Percentiles rank a stretch among this genome's conserved stretches.
Conservation (phyloP, 2,888 invertebrate species). For the Ferdinandea cuprea region DNA sequence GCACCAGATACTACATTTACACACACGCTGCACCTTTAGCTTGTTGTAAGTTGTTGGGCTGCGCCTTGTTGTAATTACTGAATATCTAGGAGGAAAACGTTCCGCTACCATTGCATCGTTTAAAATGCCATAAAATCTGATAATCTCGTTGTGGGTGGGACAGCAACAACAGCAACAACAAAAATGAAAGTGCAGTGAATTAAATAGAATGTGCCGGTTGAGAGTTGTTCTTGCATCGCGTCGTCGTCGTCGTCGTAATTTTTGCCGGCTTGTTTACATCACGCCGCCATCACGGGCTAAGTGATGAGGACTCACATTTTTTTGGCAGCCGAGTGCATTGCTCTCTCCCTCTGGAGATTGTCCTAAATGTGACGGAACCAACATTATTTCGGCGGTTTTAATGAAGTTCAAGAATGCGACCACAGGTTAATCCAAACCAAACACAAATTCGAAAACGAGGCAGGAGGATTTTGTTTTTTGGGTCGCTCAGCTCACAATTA, state of each 20-base stretch:
- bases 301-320: slow-evolving; percentile 11
- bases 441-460: slow-evolving; percentile 4
- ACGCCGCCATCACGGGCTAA: slow-evolving; percentile 9
- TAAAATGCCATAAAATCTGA: slow-evolving; percentile 62
- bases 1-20: neutral
- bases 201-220: slow-evolving; percentile 35
- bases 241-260: neutral
- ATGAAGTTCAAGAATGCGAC: slow-evolving; percentile 47
- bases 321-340: slow-evolving; percentile 21
- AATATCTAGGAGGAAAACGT: neutral
- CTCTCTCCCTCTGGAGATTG: slow-evolving; percentile 17
- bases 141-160: slow-evolving; percentile 22
- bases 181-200: slow-evolving; percentile 34
- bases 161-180: slow-evolving; percentile 59
- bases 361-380: slow-evolving; percentile 14
- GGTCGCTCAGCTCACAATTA: slow-evolving; percentile 20
- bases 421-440: slow-evolving; percentile 30
- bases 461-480: neutral
- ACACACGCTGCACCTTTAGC: neutral
- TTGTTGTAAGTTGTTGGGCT: neutral
- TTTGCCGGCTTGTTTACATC: slow-evolving; percentile 10
- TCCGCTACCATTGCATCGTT: slow-evolving; percentile 26
- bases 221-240: slow-evolving; percentile 9
- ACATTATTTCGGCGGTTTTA: neutral
- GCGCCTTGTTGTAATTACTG: neutral